Evolutionary conservation across 2,888 invertebrate species (phyloP), one percentile per base, ranked within the genome.

Genomic region (Rhorus exstirpatorius): DNA sequence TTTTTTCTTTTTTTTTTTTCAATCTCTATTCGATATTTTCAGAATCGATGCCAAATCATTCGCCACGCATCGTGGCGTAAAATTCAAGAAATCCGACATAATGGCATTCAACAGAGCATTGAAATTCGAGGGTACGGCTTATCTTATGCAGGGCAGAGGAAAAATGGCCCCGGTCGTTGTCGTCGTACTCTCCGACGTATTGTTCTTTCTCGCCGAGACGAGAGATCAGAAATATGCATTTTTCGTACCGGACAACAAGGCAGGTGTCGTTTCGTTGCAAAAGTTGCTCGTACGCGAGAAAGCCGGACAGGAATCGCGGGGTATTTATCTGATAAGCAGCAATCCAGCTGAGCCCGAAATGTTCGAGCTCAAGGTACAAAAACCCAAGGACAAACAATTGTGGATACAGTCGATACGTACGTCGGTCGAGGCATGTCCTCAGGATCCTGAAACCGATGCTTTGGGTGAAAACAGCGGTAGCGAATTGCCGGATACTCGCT

Each of bases 191-290:
- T 97, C 98, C 0, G 99, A 99, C 92, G 97, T 98, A 72, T 93
- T 99, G 68, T 97, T 98, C 93, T 98, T 99, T 90, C 94, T 99
- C 77, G 96, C 96, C 92, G 98, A 98, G 92, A 97, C 96, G 90
- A 90, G 92, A 70, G 98, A 98, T 90, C 97, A 98, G 92, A 98
- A 98, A 91, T 98, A 98, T 90, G 96, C 97, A 1, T 98, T 98
- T 94, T 97, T 97, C 91, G 97, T 98, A 84, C 98, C 98, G 53
- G 98, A 98, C 93, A 98, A 97, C 93, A 98, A 98, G 97, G 97
- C 98, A 65, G 98, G 98, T 83, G 98, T 99, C 72, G 97, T 99
- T 12, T 97, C 98, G 0, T 94, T 99, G 74, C 97, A 97, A 92
- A 98, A 98, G 92, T 93, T 99, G 71, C 94, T 99, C 76, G 98